Conservation (phyloP, 2,797 vertebrate species). For the Euthynnus affinis region DNA sequence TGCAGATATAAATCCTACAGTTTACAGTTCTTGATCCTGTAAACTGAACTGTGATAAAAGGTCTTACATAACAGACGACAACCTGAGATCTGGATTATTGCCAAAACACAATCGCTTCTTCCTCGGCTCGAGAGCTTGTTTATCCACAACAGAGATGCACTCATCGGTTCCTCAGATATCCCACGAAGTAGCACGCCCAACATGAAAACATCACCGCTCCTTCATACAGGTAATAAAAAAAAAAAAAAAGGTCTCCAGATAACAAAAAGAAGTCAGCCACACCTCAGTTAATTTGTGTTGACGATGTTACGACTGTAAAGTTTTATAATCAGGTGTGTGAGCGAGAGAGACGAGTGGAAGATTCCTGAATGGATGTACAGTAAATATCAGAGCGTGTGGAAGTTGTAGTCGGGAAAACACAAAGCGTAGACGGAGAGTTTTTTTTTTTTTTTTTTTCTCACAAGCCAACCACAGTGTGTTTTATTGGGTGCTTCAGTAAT, state of each 20-base stretch:
- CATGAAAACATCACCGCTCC: slow-evolving; percentile 18
- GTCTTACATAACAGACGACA: background rate
- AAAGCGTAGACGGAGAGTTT: slow-evolving; percentile 63
- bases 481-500: slow-evolving; percentile 99
- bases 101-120: slow-evolving; percentile 11
- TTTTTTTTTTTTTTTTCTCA: slow-evolving; percentile 63
- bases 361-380: slow-evolving; percentile 14
- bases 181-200: background rate
- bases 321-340: slow-evolving; percentile 35
- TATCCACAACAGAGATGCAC: slow-evolving; percentile 3
- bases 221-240: slow-evolving; percentile 22
- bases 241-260: background rate
- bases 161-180: slow-evolving; percentile 9
- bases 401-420: slow-evolving; percentile 28
- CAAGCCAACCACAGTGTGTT: slow-evolving; percentile 92
- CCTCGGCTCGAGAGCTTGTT: background rate
- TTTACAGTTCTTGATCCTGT: background rate
- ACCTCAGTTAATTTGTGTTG: background rate
- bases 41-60: background rate
- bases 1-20: too few relatives aligned
- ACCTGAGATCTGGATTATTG: background rate
- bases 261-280: too few relatives aligned
- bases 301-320: slow-evolving; percentile 29
- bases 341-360: too few relatives aligned
- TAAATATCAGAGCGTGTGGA: slow-evolving; percentile 33